Conservation (phyloP, 2,888 invertebrate species). For the Steromphala cineraria region DNA sequence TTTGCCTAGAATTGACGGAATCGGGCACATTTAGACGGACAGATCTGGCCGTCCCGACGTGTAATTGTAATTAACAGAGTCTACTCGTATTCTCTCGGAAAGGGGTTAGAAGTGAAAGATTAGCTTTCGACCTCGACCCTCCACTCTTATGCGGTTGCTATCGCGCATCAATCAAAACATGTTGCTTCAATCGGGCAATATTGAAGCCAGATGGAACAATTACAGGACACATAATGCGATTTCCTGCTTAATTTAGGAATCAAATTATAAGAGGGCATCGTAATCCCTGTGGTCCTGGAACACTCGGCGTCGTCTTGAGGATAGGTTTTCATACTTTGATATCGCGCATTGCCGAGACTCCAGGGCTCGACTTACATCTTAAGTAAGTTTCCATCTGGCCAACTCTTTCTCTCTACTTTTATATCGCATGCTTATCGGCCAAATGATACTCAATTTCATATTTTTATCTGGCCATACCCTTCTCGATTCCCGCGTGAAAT, state of each 20-base stretch:
- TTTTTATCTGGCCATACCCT: constrained; percentile 20
- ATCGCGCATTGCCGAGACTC: neutral
- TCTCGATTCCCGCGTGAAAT: constrained; percentile 20
- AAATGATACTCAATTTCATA: constrained; percentile 24
- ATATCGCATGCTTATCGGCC: constrained; percentile 19
- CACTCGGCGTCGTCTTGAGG: neutral
- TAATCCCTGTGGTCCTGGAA: constrained; percentile 12
- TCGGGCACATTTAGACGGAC: constrained; percentile 12
- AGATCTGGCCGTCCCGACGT: neutral
- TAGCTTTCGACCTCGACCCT: neutral
- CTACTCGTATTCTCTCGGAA: neutral
- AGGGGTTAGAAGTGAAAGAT: constrained; percentile 17
- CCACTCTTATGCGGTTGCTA: constrained; percentile 9
- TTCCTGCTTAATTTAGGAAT: constrained; percentile 28
- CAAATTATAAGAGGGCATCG: constrained; percentile 10
- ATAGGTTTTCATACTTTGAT: constrained; percentile 16
- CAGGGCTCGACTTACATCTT: constrained; percentile 20
- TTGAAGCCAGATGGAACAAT: constrained; percentile 32
- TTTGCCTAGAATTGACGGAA: constrained; percentile 9
- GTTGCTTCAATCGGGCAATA: constrained; percentile 28
- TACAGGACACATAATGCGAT: constrained; percentile 30
- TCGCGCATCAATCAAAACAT: constrained; percentile 25
- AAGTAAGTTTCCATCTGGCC: constrained; percentile 10
- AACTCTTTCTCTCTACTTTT: neutral
- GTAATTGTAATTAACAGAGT: constrained; percentile 30